Evolutionary conservation across 1,140 invertebrate species (phyloP).

Genomic region (Gerris buenoi): DNA sequence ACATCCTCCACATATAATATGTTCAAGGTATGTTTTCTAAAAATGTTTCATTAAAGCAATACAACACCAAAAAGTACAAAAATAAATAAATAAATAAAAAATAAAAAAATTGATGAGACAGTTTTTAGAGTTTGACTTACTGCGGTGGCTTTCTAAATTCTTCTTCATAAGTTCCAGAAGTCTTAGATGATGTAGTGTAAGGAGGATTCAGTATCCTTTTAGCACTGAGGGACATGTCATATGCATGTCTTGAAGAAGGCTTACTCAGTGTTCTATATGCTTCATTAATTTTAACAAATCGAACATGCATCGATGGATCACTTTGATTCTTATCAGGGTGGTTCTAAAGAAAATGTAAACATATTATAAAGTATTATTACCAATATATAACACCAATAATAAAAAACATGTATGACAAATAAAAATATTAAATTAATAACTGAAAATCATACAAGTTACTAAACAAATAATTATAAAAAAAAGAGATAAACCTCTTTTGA

Average conservation of each 20-base stretch:
- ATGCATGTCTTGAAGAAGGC: slow-evolving; percentile 34
- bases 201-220: slow-evolving; percentile 12
- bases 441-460: not conserved
- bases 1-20: too few species aligned
- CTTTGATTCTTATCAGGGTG: slow-evolving; percentile 43
- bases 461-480: not conserved
- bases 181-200: not conserved
- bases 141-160: too few species aligned
- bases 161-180: too few species aligned
- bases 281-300: slow-evolving; percentile 45
- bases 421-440: not conserved
- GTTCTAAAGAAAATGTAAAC: slow-evolving; percentile 28
- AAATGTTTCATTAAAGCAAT: too few species aligned
- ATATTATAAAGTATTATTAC: not conserved
- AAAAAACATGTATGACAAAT: not conserved
- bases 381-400: not conserved
- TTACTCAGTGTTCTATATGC: slow-evolving; percentile 45
- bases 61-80: too few species aligned
- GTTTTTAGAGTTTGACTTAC: too few species aligned
- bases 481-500: slow-evolving; percentile 35
- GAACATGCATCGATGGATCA: slow-evolving; percentile 32
- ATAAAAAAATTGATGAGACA: too few species aligned
- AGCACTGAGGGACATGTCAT: slow-evolving; percentile 30
- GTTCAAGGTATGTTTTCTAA: too few species aligned
- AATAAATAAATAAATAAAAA: too few species aligned